These are phyloP conservation scores for Drosophila kepulauana DNA, from an alignment of 1,140 invertebrate species.

Conservation along the genomic window DNA sequence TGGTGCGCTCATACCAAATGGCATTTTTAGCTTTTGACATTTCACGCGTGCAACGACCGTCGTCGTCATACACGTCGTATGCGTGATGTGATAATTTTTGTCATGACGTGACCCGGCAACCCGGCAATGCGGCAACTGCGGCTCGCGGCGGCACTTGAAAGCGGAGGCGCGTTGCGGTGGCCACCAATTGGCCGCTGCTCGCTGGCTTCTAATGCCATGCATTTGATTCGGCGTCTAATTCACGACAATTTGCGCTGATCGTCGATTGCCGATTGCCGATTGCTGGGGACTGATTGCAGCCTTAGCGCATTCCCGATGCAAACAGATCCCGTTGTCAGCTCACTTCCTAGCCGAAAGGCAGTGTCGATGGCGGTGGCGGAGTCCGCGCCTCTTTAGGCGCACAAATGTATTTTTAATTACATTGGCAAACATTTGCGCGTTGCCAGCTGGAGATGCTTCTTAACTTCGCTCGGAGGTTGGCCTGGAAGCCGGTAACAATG, in stretches of 20 bases:
- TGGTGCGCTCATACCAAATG: conserved; percentile 53
- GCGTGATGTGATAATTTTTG: conserved; percentile 80
- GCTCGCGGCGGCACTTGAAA: conserved; percentile 43
- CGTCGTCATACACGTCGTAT: conserved; percentile 76
- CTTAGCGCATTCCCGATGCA: conserved; percentile 22
- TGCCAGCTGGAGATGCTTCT: conserved; percentile 25
- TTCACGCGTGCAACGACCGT: conserved; percentile 69
- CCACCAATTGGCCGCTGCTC: neutral
- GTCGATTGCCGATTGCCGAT: conserved; percentile 50
- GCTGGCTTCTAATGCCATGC: conserved; percentile 53
- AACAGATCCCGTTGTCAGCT: conserved; percentile 22
- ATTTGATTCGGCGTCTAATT: conserved; percentile 69
- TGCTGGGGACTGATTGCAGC: conserved; percentile 41
- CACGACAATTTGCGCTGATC: conserved; percentile 76
- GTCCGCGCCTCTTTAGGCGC: conserved; percentile 67
- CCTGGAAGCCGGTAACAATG: conserved; percentile 50
- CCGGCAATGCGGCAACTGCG: conserved; percentile 6
- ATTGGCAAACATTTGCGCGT: conserved; percentile 73
- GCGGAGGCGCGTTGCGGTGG: conserved; percentile 16
- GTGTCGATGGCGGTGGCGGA: conserved; percentile 20
- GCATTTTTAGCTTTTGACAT: conserved; percentile 83
- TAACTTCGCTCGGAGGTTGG: too few species aligned
- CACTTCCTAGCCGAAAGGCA: conserved; percentile 12
- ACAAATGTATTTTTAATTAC: conserved; percentile 81
- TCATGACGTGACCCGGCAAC: conserved; percentile 36